These are phyloP conservation scores for Bombus huntii DNA, from an alignment of 1,140 invertebrate species.

Conservation along the genomic window DNA sequence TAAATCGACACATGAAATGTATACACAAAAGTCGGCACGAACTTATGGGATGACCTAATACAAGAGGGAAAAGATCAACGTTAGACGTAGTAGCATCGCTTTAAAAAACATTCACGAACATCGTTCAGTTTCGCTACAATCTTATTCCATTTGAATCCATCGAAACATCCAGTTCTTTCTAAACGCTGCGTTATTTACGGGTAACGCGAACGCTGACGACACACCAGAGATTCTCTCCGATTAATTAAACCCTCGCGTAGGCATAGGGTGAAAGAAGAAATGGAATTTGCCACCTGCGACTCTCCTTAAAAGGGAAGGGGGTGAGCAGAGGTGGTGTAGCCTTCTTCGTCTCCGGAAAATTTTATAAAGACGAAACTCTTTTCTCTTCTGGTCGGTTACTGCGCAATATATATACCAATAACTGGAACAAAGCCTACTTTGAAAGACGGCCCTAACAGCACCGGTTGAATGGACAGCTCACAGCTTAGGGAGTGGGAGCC, in stretches of 20 bases:
- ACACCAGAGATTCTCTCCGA: neutral
- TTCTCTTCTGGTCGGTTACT: constrained; percentile 21
- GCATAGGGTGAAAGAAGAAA: neutral
- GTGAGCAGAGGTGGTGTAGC: neutral
- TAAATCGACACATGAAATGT: too few species aligned
- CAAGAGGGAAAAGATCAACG: too few species aligned
- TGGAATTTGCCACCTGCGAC: neutral
- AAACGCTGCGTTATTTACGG: neutral
- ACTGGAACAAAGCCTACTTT: constrained; percentile 48
- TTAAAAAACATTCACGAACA: neutral
- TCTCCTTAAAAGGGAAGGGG: too few species aligned
- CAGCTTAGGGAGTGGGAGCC: constrained; percentile 54
- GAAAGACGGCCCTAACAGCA: constrained; percentile 42
- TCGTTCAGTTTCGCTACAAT: neutral
- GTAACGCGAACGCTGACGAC: too few species aligned
- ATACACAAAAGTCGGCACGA: too few species aligned
- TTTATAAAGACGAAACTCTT: constrained; percentile 13
- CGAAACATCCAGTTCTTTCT: neutral
- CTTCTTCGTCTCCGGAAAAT: neutral
- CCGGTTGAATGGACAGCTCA: constrained; percentile 59
- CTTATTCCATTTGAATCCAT: neutral
- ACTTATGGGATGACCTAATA: too few species aligned
- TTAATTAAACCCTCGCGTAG: neutral
- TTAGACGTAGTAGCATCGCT: too few species aligned
- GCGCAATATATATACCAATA: constrained; percentile 31